A percentile compares a stretch with the other conserved stretches of the same genome.
Conservation (phyloP, 1,140 invertebrate genomes). For the Heliconius melpomene region DNA sequence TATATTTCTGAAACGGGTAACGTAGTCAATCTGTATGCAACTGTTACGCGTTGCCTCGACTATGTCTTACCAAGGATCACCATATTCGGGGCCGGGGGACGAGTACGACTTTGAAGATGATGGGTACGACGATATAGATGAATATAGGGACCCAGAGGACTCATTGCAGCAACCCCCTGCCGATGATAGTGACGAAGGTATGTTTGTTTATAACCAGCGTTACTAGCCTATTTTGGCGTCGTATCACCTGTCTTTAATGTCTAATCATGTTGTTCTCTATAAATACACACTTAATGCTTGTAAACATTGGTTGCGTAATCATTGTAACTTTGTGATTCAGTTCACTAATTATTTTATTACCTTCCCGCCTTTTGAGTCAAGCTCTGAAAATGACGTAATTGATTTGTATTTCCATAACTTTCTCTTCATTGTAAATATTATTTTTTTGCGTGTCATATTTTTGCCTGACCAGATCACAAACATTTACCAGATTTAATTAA, state of each 20-base stretch:
- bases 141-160: slow-evolving; percentile 73
- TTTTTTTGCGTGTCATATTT: neutral
- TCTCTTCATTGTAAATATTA: slow-evolving; percentile 17
- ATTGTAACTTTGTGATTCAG: neutral
- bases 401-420: slow-evolving; percentile 33
- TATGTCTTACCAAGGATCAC: slow-evolving; percentile 81
- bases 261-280: slow-evolving; percentile 46
- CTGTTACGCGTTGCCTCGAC: slow-evolving; percentile 77
- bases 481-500: too few relatives aligned
- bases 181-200: slow-evolving; percentile 78
- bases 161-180: slow-evolving; percentile 58
- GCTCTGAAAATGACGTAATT: slow-evolving; percentile 63
- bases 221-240: slow-evolving; percentile 62
- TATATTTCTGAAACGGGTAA: slow-evolving; percentile 66
- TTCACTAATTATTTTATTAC: slow-evolving; percentile 32
- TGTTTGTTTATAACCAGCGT: slow-evolving; percentile 65
- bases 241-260: slow-evolving; percentile 42
- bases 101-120: slow-evolving; percentile 80
- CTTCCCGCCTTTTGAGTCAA: slow-evolving; percentile 65
- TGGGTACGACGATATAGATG: slow-evolving; percentile 76
- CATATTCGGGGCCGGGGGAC: slow-evolving; percentile 76
- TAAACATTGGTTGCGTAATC: slow-evolving; percentile 67
- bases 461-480: neutral
- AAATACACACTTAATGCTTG: slow-evolving; percentile 42
- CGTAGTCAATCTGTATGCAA: slow-evolving; percentile 78